phyloP scores from a whole-genome alignment of 2,113 vertebrate species.

The Caloenas nicobarica region DNA sequence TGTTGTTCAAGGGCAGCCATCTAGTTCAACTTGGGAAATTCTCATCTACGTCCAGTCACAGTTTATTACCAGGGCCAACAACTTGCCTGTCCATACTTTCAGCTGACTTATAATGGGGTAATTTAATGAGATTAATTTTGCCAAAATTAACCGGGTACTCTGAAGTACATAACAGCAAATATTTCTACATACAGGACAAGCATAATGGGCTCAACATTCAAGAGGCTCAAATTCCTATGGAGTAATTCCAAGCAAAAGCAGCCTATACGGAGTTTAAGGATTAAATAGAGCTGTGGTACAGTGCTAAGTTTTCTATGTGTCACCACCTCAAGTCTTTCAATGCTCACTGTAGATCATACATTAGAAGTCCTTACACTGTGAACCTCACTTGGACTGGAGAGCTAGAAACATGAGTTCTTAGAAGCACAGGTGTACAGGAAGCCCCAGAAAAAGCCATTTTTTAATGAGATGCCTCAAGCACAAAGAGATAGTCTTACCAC shows the following conservation, averaged over 20 bases:
- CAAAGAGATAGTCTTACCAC: constrained; percentile 62
- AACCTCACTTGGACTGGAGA: neutral
- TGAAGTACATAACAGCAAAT: neutral
- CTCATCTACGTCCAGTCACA: neutral
- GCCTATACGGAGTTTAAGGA: neutral
- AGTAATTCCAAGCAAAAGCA: neutral
- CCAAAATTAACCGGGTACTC: neutral
- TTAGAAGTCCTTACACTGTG: neutral
- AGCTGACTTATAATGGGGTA: neutral
- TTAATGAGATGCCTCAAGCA: neutral
- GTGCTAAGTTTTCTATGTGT: neutral
- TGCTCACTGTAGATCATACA: rapidly evolving
- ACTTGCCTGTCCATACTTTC: neutral
- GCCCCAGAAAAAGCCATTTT: neutral
- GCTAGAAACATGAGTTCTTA: neutral
- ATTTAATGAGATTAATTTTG: neutral
- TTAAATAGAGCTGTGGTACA: neutral
- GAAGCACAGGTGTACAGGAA: neutral
- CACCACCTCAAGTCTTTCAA: neutral
- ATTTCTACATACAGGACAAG: neutral
- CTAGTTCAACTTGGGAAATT: neutral
- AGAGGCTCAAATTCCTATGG: neutral
- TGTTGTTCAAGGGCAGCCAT: neutral
- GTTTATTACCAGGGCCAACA: neutral
- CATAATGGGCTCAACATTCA: neutral